Evolutionary conservation across 2,888 invertebrate genomes (phyloP).

Genomic region (Brachyopa scutellaris): DNA sequence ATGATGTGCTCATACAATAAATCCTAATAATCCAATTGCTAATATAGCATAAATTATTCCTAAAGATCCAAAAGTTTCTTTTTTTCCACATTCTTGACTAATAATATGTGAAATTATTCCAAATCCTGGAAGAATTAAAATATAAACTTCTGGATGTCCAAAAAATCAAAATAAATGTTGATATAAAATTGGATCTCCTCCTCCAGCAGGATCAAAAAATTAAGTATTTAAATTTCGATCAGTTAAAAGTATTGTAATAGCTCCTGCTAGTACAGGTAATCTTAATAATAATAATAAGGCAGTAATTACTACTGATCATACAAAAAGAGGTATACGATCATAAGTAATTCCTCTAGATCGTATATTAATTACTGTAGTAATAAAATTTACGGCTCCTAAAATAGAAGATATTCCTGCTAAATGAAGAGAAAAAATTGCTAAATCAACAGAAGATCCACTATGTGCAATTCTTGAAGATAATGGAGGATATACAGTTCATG

Average conservation of each 20-base stretch:
- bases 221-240: constrained; percentile 91
- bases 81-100: constrained; percentile 88
- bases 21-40: constrained; percentile 91
- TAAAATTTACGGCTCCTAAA: constrained; percentile 91
- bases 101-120: constrained; percentile 91
- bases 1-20: constrained; percentile 93
- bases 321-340: constrained; percentile 88
- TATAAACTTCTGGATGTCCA: constrained; percentile 93
- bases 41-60: constrained; percentile 93
- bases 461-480: constrained; percentile 86
- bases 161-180: constrained; percentile 95
- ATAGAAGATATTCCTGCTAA: constrained; percentile 89
- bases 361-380: constrained; percentile 89
- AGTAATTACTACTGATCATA: constrained; percentile 88
- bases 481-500: constrained; percentile 91
- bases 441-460: constrained; percentile 87
- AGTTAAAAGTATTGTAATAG: constrained; percentile 90
- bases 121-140: constrained; percentile 92
- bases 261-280: constrained; percentile 89
- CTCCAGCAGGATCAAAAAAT: constrained; percentile 91
- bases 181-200: constrained; percentile 90
- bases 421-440: constrained; percentile 90
- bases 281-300: constrained; percentile 86
- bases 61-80: constrained; percentile 87
- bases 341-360: constrained; percentile 84